Evolutionary conservation across 2,797 vertebrate species (phyloP).

Genomic region (Pygocentrus nattereri): DNA sequence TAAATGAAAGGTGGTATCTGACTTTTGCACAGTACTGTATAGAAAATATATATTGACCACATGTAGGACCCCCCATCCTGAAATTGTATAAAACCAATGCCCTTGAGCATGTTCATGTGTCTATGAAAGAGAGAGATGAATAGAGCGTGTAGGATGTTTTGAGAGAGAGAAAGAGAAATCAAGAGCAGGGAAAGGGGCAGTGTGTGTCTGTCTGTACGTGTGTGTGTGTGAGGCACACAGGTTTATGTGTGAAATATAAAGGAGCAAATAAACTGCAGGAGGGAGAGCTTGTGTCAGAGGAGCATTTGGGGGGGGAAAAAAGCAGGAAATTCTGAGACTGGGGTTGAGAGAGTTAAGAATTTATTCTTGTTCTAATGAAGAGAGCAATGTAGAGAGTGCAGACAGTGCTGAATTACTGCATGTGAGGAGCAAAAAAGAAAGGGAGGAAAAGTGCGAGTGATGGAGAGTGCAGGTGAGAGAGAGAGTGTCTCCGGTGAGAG

Average conservation of each 20-base stretch:
- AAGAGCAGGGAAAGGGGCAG: background rate
- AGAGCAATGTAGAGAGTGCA: background rate
- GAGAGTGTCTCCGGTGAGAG: background rate
- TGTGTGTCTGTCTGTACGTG: background rate
- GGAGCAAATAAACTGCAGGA: constrained; percentile 26
- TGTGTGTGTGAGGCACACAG: background rate
- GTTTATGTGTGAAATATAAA: constrained; percentile 12
- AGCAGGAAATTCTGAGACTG: background rate
- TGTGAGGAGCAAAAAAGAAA: background rate
- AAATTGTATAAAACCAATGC: background rate
- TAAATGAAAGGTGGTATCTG: no score
- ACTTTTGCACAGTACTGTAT: background rate
- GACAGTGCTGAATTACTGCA: background rate
- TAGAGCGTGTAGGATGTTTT: no score
- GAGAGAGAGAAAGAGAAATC: no score
- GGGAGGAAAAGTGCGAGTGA: background rate
- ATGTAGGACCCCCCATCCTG: background rate
- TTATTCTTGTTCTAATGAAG: constrained; percentile 10
- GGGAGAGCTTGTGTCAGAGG: constrained; percentile 9
- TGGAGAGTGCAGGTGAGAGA: background rate
- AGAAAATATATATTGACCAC: background rate
- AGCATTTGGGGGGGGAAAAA: background rate
- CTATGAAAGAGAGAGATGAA: no score
- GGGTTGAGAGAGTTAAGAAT: background rate
- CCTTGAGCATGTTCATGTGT: background rate